Percentiles rank a stretch among this genome's conserved stretches.
Evolutionary conservation across 2,888 invertebrate genomes (phyloP).

Genomic region (Salticus scenicus): DNA sequence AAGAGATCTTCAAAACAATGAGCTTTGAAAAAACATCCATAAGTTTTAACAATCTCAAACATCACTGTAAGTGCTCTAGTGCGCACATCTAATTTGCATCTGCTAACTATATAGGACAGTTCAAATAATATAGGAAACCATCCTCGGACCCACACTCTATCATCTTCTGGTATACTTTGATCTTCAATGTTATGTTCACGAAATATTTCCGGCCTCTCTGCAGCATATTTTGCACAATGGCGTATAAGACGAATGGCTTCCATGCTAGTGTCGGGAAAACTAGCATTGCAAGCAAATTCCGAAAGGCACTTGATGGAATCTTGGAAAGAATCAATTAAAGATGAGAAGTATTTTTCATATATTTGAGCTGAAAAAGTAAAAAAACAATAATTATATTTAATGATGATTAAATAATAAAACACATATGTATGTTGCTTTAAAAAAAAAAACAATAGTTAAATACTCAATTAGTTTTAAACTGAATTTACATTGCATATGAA

Average conservation of each 20-base stretch:
- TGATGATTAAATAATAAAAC: too few relatives aligned
- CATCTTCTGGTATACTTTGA: conserved; percentile 87
- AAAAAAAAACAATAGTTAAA: too few relatives aligned
- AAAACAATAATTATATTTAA: too few relatives aligned
- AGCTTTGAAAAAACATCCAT: conserved; percentile 92
- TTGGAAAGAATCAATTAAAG: conserved; percentile 98
- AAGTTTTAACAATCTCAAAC: conserved; percentile 98
- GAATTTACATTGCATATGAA: too few relatives aligned
- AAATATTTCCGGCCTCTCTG: conserved; percentile 80
- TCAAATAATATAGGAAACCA: conserved; percentile 99
- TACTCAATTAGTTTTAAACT: too few relatives aligned
- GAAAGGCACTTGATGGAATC: conserved; percentile 99
- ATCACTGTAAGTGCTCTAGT: conserved; percentile 82
- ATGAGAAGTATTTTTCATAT: conserved; percentile 92
- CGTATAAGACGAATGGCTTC: conserved; percentile 97
- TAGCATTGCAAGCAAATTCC: conserved; percentile 98
- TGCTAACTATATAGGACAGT: conserved; percentile 95
- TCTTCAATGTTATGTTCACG: conserved; percentile 92
- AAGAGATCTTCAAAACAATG: conserved; percentile 99
- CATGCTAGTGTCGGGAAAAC: conserved; percentile 99
- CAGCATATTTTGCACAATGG: conserved; percentile 94
- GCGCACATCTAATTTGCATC: conserved; percentile 96
- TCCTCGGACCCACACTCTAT: conserved; percentile 97
- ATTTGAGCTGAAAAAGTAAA: conserved; percentile 81
- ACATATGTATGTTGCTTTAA: too few relatives aligned